Conservation (phyloP, 2,888 invertebrate species). For the Apodemia mormo region DNA sequence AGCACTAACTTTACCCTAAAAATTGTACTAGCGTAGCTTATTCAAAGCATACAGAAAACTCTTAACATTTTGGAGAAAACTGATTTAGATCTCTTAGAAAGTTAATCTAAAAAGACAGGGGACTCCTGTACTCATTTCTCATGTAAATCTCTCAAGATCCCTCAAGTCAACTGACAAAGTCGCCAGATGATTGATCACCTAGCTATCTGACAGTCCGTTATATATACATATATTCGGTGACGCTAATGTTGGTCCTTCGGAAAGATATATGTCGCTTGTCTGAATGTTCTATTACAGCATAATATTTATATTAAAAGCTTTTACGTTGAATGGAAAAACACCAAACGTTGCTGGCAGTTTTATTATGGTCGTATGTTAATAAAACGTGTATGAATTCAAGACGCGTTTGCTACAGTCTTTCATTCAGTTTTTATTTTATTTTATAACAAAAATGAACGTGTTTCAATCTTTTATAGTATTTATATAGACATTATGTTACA, state of each 20-base stretch:
- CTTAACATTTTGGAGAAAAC: not conserved
- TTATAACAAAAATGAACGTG: not conserved
- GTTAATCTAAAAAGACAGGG: constrained; percentile 41
- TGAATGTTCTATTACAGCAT: constrained; percentile 6
- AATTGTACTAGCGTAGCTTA: not conserved
- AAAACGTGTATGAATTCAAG: not conserved
- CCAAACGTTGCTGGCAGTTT: constrained; percentile 1
- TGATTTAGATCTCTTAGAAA: constrained; percentile 29
- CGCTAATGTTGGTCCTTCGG: constrained; percentile 23
- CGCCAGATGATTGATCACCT: constrained; percentile 56
- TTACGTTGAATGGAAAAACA: constrained; percentile 4
- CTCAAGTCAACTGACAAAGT: constrained; percentile 51
- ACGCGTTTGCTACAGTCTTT: not conserved
- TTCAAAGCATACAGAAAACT: constrained; percentile 1
- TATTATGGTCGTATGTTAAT: not conserved
- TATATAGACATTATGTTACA: not conserved
- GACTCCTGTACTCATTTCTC: constrained; percentile 40
- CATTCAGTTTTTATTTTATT: not conserved
- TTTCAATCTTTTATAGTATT: not conserved
- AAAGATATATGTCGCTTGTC: constrained; percentile 25
- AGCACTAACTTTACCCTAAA: not conserved
- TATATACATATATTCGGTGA: not conserved
- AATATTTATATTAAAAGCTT: constrained; percentile 18
- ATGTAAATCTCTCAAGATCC: constrained; percentile 43
- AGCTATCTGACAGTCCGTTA: constrained; percentile 29